Base-by-base conservation (phyloP, 2,888 invertebrate species). In the Clepsis dumicolana region DNA sequence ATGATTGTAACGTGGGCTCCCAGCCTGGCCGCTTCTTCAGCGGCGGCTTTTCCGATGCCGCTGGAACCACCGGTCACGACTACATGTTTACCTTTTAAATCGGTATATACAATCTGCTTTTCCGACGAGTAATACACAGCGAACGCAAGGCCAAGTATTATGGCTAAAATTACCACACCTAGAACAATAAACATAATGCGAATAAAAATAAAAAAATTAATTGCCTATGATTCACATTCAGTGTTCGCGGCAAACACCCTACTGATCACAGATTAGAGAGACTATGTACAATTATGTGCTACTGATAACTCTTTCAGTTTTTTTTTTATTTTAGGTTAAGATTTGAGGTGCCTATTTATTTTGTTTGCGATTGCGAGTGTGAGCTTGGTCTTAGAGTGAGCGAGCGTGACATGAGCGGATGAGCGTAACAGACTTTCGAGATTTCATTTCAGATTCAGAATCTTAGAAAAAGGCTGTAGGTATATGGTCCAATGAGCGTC, bases 61-160 rank as follows among this genome's bases (percentile, higher is more conserved):
- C 98, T 98, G 0, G 99, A 99, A 12, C 99, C 99, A 52, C 99
- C 99, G 29, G 98, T 98, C 53, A 99, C 94, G 24, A 96, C 95
- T 32, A 96, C 95, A 90, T 96, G 96, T 78, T 93, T 94, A 5
- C 91, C 92, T 52, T 88, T 77, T 59, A 95, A 81, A 72, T 86
- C 75, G 70, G 80, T 87, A 68, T 87, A 90, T 25, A 74, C 73
- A 64, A 74, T 79, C 82, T 81, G 87, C 68, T 85, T 89, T 72
- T 86, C 89, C 70, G 85, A 76, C 1, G 77, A 78, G 29, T 75
- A 77, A 74, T 85, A 71, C 50, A 89, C 71, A 7, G 77, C 70
- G 25, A 81, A 10, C 16, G 76, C 71, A 41, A 87, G 74, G 60
- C 73, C 68, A 41, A 72, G 32, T 35, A 82, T 68, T 24, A 82